phyloP scores from a whole-genome alignment of 2,113 vertebrate genomes.

The Calypte anna region DNA sequence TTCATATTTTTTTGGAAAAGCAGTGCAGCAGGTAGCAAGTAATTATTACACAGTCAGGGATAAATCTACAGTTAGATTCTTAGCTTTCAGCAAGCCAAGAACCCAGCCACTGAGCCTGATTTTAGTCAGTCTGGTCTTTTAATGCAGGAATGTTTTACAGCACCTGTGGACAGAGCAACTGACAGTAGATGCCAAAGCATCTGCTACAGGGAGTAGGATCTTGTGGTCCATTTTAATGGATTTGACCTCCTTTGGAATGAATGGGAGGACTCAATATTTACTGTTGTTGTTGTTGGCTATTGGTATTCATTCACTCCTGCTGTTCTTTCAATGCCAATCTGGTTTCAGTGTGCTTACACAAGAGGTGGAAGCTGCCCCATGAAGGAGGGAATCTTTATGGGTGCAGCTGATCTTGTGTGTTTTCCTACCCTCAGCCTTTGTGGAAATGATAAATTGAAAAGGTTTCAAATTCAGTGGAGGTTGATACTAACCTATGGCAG shows the following conservation, averaged over 20 bases:
- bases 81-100: neutral
- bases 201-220: neutral
- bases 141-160: neutral
- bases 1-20: neutral
- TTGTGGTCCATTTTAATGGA: neutral
- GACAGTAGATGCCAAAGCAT: neutral
- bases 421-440: neutral
- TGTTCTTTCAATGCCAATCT: neutral
- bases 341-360: neutral
- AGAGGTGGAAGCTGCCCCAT: neutral
- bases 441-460: neutral
- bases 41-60: neutral
- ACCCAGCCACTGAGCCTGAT: neutral
- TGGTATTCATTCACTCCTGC: neutral
- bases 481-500: neutral
- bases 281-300: fast-evolving
- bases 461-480: neutral
- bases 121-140: neutral
- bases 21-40: neutral
- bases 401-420: neutral
- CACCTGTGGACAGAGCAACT: neutral
- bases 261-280: neutral
- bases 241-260: neutral
- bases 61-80: neutral
- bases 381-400: neutral